Conservation (phyloP, 2,113 vertebrate species). For the Melierax canorus region DNA sequence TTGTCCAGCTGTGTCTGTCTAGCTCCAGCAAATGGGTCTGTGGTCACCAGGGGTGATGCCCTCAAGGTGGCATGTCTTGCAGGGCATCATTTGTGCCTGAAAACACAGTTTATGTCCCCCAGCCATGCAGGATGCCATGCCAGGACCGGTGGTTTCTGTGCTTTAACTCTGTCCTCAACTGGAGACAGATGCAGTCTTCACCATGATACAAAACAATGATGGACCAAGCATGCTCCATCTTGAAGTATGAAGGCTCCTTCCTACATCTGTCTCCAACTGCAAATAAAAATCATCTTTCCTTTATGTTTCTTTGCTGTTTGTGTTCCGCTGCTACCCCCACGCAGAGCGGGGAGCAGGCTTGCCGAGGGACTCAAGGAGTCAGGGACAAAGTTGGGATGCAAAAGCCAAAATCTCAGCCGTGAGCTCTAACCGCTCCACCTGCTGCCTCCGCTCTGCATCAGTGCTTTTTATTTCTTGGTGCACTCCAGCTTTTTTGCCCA, state of each 20-base stretch:
- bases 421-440: neutral
- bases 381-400: neutral
- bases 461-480: neutral
- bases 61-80: neutral
- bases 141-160: neutral
- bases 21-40: neutral
- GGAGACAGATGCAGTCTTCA: neutral
- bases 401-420: neutral
- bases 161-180: neutral
- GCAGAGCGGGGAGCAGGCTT: neutral
- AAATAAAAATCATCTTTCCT: neutral
- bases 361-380: neutral
- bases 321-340: accelerated
- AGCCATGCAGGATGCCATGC: accelerated
- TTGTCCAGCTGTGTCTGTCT: neutral
- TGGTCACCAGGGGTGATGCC: neutral
- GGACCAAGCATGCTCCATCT: neutral
- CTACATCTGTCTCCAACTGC: neutral
- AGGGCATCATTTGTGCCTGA: accelerated
- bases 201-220: neutral
- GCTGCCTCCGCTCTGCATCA: neutral
- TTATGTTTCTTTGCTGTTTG: accelerated
- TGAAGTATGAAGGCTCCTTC: neutral
- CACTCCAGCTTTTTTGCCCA: neutral
- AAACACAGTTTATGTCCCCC: neutral